These are phyloP conservation scores for Aptenodytes forsteri DNA, from an alignment of 2,113 vertebrate genomes.

Conservation along the genomic window DNA sequence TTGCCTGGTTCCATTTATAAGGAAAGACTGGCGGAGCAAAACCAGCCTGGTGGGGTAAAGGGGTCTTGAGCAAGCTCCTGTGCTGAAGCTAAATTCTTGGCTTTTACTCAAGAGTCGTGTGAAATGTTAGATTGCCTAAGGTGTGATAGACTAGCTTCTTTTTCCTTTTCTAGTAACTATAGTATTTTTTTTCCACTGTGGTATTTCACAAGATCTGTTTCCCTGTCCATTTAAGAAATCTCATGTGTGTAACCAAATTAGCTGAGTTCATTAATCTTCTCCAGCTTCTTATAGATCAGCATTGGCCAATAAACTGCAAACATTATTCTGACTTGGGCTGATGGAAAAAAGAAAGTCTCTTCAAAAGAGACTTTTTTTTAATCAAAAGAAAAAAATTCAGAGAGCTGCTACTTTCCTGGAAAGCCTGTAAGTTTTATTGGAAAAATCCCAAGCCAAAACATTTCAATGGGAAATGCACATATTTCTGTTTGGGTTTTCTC, in stretches of 20 bases:
- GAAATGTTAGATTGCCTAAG: constrained; percentile 4
- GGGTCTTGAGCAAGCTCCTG: constrained; percentile 34
- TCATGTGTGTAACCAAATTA: not conserved
- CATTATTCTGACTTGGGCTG: not conserved
- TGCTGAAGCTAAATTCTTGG: not conserved
- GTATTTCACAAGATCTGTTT: not conserved
- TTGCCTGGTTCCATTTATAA: constrained; percentile 32
- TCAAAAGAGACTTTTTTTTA: not conserved
- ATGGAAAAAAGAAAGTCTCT: not conserved
- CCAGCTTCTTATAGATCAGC: not conserved
- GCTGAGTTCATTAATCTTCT: not conserved
- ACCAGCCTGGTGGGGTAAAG: not conserved
- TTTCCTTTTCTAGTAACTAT: not conserved
- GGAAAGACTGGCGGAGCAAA: constrained; percentile 29
- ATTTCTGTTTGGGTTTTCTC: constrained; percentile 34
- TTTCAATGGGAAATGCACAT: constrained; percentile 30
- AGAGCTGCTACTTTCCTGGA: constrained; percentile 23
- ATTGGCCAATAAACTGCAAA: not conserved
- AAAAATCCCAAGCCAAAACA: constrained; percentile 39
- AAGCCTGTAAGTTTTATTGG: constrained; percentile 2
- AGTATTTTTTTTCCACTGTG: not conserved
- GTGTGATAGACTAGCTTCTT: not conserved
- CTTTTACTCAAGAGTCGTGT: not conserved
- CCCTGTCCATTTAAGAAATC: not conserved
- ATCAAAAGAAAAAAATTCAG: not conserved